phyloP scores from a whole-genome alignment of 2,888 invertebrate genomes.

The Heliconius aoede region DNA sequence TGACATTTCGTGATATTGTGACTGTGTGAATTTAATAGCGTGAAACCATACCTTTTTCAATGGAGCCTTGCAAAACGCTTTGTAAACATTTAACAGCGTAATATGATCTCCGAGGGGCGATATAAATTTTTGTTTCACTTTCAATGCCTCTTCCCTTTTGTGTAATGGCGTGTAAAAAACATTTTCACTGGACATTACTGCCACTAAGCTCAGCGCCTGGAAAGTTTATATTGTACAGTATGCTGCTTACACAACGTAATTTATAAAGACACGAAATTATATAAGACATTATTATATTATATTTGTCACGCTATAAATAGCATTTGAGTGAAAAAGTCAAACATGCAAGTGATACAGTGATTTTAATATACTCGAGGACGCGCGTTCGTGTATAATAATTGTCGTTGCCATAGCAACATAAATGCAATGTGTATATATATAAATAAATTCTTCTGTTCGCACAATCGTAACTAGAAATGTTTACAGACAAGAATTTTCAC shows the following conservation, averaged over 20 bases:
- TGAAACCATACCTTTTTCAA: conserved; percentile 83
- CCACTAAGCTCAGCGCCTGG: conserved; percentile 91
- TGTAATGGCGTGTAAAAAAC: conserved; percentile 89
- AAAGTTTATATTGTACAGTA: conserved; percentile 47
- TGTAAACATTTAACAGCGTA: conserved; percentile 94
- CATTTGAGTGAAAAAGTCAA: not conserved
- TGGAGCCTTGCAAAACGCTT: conserved; percentile 88
- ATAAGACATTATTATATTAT: not conserved
- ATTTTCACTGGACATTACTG: conserved; percentile 94
- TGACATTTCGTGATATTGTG: too few species aligned
- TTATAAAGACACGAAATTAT: not conserved
- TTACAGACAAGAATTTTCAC: too few species aligned
- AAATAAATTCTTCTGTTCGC: too few species aligned
- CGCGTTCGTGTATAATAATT: too few species aligned
- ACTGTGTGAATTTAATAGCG: conserved; percentile 13
- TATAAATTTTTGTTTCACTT: conserved; percentile 90
- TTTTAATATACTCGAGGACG: too few species aligned
- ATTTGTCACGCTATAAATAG: not conserved
- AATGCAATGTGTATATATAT: too few species aligned
- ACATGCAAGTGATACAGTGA: too few species aligned
- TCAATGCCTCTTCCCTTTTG: conserved; percentile 90
- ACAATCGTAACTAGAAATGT: too few species aligned
- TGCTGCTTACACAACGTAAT: conserved; percentile 44
- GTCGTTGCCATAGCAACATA: too few species aligned
- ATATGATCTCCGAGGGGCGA: conserved; percentile 96